phyloP scores from a whole-genome alignment of 2,113 vertebrate species.

The Epinephelus lanceolatus region DNA sequence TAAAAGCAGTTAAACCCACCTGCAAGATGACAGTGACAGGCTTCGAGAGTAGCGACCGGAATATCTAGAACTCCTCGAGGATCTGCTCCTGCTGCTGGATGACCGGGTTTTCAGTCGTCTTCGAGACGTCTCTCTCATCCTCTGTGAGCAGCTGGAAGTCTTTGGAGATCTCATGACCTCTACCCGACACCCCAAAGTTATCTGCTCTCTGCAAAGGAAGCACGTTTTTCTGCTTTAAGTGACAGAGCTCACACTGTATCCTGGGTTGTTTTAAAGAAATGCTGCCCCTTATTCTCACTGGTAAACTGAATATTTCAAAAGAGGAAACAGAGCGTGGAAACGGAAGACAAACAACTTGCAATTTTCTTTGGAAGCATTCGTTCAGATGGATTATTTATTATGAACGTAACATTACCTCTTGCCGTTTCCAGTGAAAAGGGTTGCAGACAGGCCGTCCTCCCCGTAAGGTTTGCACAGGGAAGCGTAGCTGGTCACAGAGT shows the following conservation, averaged over 20 bases:
- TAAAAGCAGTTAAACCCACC: conserved; percentile 76
- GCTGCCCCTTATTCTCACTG: conserved; percentile 11
- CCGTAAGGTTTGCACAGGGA: conserved; percentile 89
- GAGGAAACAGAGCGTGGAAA: conserved; percentile 13
- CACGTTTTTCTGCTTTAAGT: conserved; percentile 23
- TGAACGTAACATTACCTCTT: conserved; percentile 74
- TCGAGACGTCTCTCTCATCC: conserved; percentile 65
- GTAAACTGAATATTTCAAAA: conserved; percentile 42
- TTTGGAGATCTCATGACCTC: conserved; percentile 72
- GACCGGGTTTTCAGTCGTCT: conserved; percentile 69
- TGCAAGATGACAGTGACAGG: conserved; percentile 88
- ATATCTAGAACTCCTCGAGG: conserved; percentile 83
- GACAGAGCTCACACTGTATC: neutral
- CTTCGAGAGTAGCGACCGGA: conserved; percentile 88
- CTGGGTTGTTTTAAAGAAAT: conserved; percentile 13
- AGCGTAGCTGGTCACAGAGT: conserved; percentile 95
- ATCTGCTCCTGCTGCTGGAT: conserved; percentile 81
- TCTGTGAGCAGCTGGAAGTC: conserved; percentile 61
- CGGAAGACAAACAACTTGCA: conserved; percentile 35
- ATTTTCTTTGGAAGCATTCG: conserved; percentile 21
- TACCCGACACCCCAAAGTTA: conserved; percentile 81
- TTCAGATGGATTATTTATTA: conserved; percentile 25
- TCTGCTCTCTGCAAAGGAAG: conserved; percentile 81
- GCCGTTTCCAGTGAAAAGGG: conserved; percentile 59
- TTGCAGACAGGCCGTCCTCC: conserved; percentile 81